These are phyloP conservation scores for Eupeodes latifasciatus DNA, from an alignment of 2,888 invertebrate species.

Conservation along the genomic window DNA sequence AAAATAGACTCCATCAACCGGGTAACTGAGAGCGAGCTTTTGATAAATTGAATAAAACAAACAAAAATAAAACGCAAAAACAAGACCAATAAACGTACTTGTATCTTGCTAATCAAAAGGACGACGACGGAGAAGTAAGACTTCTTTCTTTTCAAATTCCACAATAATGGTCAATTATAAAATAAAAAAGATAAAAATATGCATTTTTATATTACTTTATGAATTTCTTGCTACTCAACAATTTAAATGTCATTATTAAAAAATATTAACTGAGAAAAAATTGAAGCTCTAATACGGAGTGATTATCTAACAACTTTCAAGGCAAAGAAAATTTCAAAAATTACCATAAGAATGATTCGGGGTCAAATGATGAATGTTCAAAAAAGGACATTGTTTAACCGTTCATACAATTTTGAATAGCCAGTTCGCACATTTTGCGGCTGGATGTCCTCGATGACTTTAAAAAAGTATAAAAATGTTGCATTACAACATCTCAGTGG, in stretches of 20 bases:
- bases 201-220: not conserved
- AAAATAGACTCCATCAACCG: not conserved
- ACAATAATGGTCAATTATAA: not conserved
- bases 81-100: not conserved
- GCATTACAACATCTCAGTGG: no score
- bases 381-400: no score
- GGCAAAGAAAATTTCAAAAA: no score
- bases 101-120: slow-evolving; percentile 1
- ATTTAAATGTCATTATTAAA: not conserved
- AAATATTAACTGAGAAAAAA: no score
- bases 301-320: no score
- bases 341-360: no score
- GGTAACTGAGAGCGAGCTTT: not conserved
- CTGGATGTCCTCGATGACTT: no score
- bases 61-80: not conserved
- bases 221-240: not conserved
- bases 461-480: no score
- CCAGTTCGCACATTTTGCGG: no score
- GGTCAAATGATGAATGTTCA: no score
- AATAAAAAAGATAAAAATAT: not conserved
- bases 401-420: no score
- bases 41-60: slow-evolving; percentile 7
- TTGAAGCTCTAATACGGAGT: no score
- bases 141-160: not conserved
- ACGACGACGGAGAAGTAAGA: not conserved